Conservation (phyloP, 35 echinoderm and acorn worm species). For the Apostichopus japonicus region DNA sequence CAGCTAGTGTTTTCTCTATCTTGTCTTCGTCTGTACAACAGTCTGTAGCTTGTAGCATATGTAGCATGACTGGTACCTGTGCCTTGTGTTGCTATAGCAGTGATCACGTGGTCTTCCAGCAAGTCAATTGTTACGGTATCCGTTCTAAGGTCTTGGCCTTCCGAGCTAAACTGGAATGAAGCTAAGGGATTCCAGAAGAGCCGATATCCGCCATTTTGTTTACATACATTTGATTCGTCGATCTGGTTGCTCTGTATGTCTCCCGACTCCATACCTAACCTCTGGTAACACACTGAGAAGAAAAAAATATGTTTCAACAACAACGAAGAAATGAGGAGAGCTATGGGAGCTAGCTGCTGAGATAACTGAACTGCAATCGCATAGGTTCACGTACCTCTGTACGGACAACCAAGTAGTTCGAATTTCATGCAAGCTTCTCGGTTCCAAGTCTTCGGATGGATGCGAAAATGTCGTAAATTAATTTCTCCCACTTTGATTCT, state of each 20-base stretch:
- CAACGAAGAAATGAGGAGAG: too few relatives aligned
- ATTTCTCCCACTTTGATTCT: neutral
- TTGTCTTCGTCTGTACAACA: neutral
- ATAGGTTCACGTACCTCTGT: neutral
- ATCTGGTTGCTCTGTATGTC: neutral
- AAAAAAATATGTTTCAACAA: neutral
- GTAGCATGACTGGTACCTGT: neutral
- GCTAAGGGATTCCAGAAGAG: neutral
- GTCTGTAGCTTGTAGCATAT: neutral
- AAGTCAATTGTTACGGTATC: neutral
- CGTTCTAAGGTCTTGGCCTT: neutral
- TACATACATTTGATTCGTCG: neutral
- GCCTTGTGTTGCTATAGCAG: constrained; percentile 22
- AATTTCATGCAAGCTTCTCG: neutral
- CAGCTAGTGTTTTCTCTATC: neutral
- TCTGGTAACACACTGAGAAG: neutral
- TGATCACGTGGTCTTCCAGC: neutral
- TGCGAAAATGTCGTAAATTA: neutral
- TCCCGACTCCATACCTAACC: constrained; percentile 36
- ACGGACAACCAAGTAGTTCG: neutral
- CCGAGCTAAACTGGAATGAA: neutral
- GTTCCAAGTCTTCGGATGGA: constrained; percentile 19
- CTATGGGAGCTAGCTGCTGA: too few relatives aligned
- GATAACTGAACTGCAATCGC: too few relatives aligned
- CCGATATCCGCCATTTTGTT: neutral